Evolutionary conservation across 2,113 vertebrate species (phyloP).

Genomic region (Phalacrocorax brasilianus): DNA sequence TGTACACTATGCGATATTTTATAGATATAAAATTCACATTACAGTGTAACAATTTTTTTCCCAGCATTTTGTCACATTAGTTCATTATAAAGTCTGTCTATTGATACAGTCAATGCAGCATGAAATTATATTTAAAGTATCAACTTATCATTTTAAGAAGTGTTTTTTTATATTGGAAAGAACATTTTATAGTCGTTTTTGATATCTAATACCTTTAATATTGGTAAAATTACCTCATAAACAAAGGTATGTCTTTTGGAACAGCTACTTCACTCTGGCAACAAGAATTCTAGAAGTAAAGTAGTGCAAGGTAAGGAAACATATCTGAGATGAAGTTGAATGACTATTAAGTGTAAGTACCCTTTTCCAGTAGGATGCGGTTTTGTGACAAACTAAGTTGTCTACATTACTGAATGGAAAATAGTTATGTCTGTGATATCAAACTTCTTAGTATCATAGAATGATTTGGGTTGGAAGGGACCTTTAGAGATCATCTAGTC

Average conservation of each 20-base stretch:
- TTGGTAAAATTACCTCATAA: neutral
- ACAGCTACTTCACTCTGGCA: neutral
- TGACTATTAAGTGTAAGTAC: neutral
- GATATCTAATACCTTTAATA: neutral
- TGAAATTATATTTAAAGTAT: neutral
- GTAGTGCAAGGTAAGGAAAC: neutral
- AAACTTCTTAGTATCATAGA: neutral
- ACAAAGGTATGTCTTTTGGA: neutral
- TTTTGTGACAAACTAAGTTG: neutral
- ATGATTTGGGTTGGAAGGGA: too few relatives aligned
- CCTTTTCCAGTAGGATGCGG: neutral
- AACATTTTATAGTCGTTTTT: neutral
- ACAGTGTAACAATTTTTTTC: neutral
- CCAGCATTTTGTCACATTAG: neutral
- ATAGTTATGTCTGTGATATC: neutral
- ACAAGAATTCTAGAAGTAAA: neutral
- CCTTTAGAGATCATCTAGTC: too few relatives aligned
- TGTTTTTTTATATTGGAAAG: neutral
- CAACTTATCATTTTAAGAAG: neutral
- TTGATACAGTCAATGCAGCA: neutral
- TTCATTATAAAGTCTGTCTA: neutral
- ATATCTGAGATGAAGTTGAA: neutral
- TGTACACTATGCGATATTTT: neutral
- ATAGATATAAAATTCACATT: neutral
- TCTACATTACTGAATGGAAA: neutral